Evolutionary conservation across 1,140 invertebrate genomes (phyloP).

Genomic region (Cydia amplana): DNA sequence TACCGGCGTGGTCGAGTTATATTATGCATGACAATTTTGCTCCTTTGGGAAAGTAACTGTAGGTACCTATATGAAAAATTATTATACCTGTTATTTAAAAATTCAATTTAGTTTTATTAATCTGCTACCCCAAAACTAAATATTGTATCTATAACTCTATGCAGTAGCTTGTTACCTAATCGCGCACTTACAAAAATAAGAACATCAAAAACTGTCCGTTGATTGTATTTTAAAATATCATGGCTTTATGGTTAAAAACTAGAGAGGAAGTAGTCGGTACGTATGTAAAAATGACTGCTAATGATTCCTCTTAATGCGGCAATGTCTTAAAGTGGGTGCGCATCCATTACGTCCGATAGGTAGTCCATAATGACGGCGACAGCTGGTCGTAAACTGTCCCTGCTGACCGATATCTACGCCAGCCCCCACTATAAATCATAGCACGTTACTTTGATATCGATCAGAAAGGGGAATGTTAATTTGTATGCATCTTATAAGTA

Average conservation of each 20-base stretch:
- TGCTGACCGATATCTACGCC: constrained; percentile 5
- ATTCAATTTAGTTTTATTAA: not conserved
- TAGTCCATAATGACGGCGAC: not conserved
- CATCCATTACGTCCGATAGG: constrained; percentile 3
- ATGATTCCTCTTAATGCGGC: not conserved
- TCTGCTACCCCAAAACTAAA: no score
- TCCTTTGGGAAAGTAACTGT: constrained; percentile 43
- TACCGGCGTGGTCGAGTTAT: constrained; percentile 40
- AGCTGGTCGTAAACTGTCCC: constrained; percentile 13
- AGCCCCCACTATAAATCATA: constrained; percentile 19
- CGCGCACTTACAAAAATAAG: no score
- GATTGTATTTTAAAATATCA: no score
- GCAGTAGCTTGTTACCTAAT: no score
- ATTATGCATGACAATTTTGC: constrained; percentile 40
- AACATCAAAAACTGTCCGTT: no score
- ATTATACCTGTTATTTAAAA: not conserved
- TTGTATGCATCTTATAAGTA: constrained; percentile 22
- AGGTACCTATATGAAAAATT: not conserved
- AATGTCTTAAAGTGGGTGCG: not conserved
- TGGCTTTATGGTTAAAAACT: not conserved
- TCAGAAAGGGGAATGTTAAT: constrained; percentile 23
- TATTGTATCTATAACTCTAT: no score
- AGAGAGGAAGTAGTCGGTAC: not conserved
- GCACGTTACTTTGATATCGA: constrained; percentile 21
- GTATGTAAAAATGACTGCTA: not conserved